phyloP scores from a whole-genome alignment of 2,113 vertebrate species.

The Caranx melampygus region DNA sequence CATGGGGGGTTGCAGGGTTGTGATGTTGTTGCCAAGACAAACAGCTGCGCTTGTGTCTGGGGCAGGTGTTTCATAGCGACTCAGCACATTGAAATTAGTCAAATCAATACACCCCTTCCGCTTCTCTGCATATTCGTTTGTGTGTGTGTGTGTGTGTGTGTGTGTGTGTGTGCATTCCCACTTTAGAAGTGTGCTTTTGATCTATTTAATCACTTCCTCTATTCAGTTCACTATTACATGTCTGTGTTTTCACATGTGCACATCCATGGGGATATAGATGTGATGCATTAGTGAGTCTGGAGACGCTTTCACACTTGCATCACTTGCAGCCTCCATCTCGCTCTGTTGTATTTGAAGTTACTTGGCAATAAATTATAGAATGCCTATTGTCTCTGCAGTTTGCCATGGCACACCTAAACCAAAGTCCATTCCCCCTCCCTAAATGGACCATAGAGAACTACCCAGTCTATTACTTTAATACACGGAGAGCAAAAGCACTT shows the following conservation, averaged over 20 bases:
- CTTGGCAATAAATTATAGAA: neutral
- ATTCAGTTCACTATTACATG: slow-evolving; percentile 16
- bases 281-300: slow-evolving; percentile 80
- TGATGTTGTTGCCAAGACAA: slow-evolving; percentile 79
- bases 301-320: slow-evolving; percentile 60
- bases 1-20: slow-evolving; percentile 74
- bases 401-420: slow-evolving; percentile 32
- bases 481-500: slow-evolving; percentile 65
- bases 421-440: slow-evolving; percentile 44
- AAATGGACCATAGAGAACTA: slow-evolving; percentile 66
- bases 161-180: slow-evolving; percentile 13
- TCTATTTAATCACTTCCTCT: slow-evolving; percentile 41
- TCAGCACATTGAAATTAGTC: slow-evolving; percentile 79
- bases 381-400: slow-evolving; percentile 25
- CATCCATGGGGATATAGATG: slow-evolving; percentile 64
- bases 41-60: slow-evolving; percentile 81
- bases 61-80: slow-evolving; percentile 79
- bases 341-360: slow-evolving; percentile 22
- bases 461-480: slow-evolving; percentile 66
- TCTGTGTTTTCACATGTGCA: slow-evolving; percentile 21
- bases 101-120: slow-evolving; percentile 71
- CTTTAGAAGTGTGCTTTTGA: slow-evolving; percentile 28
- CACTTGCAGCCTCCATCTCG: neutral
- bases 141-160: slow-evolving; percentile 24
- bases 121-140: slow-evolving; percentile 41